Percentiles rank a stretch among this genome's conserved stretches.
These are phyloP conservation scores for Danio rerio DNA, from an alignment of 2,113 vertebrate species.

Conservation along the genomic window GRCz12tu NC_133187.1:26341001-26341500, in stretches of 20 bases:
- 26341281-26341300: constrained; percentile 37
- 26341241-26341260: constrained; percentile 13
- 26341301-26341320: constrained; percentile 25
- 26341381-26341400: constrained; percentile 40
- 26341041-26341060: constrained; percentile 6
- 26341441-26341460: constrained; percentile 7
- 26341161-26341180: constrained; percentile 44
- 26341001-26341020: background rate
- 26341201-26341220: constrained; percentile 25
- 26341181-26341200: constrained; percentile 38
- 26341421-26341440: background rate
- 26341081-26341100: constrained; percentile 11
- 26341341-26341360: constrained; percentile 23
- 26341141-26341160: constrained; percentile 48
- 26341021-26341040: background rate
- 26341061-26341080: constrained; percentile 4
- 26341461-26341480: constrained; percentile 29
- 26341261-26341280: constrained; percentile 11
- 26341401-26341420: constrained; percentile 38
- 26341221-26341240: background rate
- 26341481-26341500: constrained; percentile 51
- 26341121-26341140: constrained; percentile 30
- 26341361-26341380: constrained; percentile 6
- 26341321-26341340: background rate
- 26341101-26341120: constrained; percentile 40